Evolutionary conservation across 2,888 invertebrate species (phyloP).

Genomic region (Ariolimax columbianus): DNA sequence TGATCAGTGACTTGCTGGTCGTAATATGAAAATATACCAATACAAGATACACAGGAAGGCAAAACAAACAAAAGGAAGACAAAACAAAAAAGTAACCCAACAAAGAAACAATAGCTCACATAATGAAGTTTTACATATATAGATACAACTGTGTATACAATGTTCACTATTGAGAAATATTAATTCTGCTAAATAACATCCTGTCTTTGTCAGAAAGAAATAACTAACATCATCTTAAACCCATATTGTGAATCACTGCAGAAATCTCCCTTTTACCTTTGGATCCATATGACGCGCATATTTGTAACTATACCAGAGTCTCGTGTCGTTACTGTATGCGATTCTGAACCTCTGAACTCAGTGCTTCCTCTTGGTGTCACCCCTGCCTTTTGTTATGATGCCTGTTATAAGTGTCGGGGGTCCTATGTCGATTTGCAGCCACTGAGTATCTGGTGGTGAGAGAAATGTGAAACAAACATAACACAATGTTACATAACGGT

Average conservation of each 20-base stretch:
- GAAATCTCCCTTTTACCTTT: constrained; percentile 74
- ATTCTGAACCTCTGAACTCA: constrained; percentile 81
- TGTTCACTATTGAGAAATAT: no score
- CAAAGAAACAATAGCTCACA: no score
- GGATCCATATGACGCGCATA: constrained; percentile 80
- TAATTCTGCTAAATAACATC: not conserved
- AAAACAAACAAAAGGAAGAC: no score
- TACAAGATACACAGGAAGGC: no score
- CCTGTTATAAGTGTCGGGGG: constrained; percentile 81
- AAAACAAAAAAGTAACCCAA: no score
- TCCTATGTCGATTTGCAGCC: constrained; percentile 81
- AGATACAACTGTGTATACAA: no score
- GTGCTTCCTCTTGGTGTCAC: constrained; percentile 79
- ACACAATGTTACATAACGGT: no score
- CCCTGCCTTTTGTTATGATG: constrained; percentile 80
- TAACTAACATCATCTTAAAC: not conserved
- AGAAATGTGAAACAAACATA: not conserved
- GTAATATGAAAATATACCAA: no score
- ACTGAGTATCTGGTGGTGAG: constrained; percentile 78
- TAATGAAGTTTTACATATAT: no score
- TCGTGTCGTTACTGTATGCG: constrained; percentile 81
- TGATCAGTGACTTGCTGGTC: no score
- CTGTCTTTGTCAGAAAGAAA: not conserved
- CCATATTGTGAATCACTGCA: not conserved
- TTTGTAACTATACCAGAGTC: constrained; percentile 80